phyloP scores from a whole-genome alignment of 1,140 invertebrate genomes.

The Dreissena polymorpha region DNA sequence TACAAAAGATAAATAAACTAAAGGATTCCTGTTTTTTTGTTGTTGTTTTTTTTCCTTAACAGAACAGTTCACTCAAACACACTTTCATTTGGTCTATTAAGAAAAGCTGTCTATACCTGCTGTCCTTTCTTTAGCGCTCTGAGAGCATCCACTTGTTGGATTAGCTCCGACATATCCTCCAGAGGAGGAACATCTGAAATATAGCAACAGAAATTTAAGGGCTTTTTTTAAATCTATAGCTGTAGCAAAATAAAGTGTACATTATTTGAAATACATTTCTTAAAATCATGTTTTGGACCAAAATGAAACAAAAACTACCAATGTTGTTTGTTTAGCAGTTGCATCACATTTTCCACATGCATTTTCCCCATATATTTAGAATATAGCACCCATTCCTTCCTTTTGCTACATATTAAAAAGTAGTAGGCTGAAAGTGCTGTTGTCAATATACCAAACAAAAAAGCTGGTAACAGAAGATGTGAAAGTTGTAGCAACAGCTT shows the following conservation, averaged over 20 bases:
- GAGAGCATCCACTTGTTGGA: conserved; percentile 63
- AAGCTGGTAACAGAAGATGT: too few species aligned
- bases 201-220: conserved; percentile 1
- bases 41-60: too few species aligned
- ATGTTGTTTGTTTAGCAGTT: neutral
- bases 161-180: conserved; percentile 70
- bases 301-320: neutral
- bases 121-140: conserved; percentile 40
- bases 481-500: too few species aligned
- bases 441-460: too few species aligned
- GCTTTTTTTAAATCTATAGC: neutral
- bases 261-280: neutral
- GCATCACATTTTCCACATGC: neutral
- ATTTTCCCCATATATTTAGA: too few species aligned
- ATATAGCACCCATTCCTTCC: too few species aligned
- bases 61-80: too few species aligned
- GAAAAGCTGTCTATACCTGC: neutral
- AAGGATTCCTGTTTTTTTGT: too few species aligned
- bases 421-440: too few species aligned
- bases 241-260: neutral
- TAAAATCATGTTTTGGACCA: neutral
- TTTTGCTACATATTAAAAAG: too few species aligned
- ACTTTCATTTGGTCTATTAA: too few species aligned
- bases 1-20: too few species aligned
- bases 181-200: conserved; percentile 63